Percentiles rank a stretch among this genome's conserved stretches.
These are phyloP conservation scores for Nycticorax nycticorax DNA, from an alignment of 2,113 vertebrate genomes.

Conservation along the genomic window DNA sequence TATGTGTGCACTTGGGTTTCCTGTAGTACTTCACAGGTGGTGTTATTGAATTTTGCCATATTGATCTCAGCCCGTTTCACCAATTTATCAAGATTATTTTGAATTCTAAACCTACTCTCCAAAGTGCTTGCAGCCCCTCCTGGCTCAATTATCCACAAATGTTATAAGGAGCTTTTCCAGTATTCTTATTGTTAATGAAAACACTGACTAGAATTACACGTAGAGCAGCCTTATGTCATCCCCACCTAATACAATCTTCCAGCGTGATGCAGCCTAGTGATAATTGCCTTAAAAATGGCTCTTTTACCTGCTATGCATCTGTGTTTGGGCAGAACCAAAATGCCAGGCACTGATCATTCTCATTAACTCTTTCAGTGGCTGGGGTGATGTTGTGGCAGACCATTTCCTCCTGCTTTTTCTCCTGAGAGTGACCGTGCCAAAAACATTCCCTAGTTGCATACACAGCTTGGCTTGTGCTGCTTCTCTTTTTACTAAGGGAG, in stretches of 20 bases:
- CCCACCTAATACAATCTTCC: not conserved
- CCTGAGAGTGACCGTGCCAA: not conserved
- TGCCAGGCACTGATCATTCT: not conserved
- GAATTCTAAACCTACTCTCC: not conserved
- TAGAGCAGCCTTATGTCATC: not conserved
- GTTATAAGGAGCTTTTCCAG: not conserved
- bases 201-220: not conserved
- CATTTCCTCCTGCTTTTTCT: not conserved
- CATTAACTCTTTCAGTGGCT: not conserved
- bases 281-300: not conserved
- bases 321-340: not conserved
- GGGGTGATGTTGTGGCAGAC: not conserved
- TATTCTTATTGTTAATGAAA: not conserved
- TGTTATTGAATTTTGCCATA: not conserved
- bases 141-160: not conserved
- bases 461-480: accelerated
- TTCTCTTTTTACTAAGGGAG: not conserved
- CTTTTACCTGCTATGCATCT: not conserved
- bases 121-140: not conserved
- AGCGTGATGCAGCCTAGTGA: not conserved
- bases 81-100: not conserved
- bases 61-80: not conserved
- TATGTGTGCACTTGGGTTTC: not conserved
- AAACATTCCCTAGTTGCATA: not conserved
- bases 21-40: not conserved